Conservation (phyloP, 1,140 invertebrate species). For the Tetramorium parvispinum region DNA sequence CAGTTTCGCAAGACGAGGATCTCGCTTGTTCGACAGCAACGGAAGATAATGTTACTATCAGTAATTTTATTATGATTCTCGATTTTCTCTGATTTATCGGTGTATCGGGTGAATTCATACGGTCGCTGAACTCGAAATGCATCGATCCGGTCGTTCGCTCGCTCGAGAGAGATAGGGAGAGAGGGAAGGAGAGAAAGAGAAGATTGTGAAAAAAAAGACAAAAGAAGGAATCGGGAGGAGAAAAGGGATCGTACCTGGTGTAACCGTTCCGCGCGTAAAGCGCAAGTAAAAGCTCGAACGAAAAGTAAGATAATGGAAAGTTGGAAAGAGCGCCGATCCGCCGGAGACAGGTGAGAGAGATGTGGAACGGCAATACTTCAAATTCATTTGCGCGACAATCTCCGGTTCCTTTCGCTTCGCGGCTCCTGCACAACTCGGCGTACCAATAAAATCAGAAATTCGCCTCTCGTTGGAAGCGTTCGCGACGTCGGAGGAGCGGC, state of each 20-base stretch:
- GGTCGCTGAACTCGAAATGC: conserved; percentile 62
- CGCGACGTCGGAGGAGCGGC: not conserved
- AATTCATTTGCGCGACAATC: conserved; percentile 77
- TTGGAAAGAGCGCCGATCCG: conserved; percentile 59
- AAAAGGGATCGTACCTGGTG: conserved; percentile 19
- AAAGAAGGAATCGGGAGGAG: not conserved
- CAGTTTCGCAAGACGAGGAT: conserved; percentile 26
- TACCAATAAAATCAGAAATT: conserved; percentile 71
- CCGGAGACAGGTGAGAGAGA: conserved; percentile 68
- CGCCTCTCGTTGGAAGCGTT: conserved; percentile 12
- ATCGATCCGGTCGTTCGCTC: conserved; percentile 53
- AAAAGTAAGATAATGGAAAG: conserved; percentile 71
- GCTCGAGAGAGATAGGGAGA: not conserved
- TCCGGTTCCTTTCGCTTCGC: conserved; percentile 71
- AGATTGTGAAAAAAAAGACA: conserved; percentile 7
- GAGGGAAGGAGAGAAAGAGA: conserved; percentile 31
- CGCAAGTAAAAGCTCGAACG: not conserved
- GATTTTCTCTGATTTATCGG: conserved; percentile 61
- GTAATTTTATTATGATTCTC: conserved; percentile 60
- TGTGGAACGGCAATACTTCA: conserved; percentile 77
- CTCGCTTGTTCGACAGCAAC: not conserved
- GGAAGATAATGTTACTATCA: conserved; percentile 38
- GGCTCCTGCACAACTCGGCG: conserved; percentile 10
- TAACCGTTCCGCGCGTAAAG: conserved; percentile 21
- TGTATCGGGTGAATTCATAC: conserved; percentile 54